Percentiles rank a stretch among this genome's conserved stretches.
Conservation (phyloP, 2,888 invertebrate species). For the Ophion slaviceki region DNA sequence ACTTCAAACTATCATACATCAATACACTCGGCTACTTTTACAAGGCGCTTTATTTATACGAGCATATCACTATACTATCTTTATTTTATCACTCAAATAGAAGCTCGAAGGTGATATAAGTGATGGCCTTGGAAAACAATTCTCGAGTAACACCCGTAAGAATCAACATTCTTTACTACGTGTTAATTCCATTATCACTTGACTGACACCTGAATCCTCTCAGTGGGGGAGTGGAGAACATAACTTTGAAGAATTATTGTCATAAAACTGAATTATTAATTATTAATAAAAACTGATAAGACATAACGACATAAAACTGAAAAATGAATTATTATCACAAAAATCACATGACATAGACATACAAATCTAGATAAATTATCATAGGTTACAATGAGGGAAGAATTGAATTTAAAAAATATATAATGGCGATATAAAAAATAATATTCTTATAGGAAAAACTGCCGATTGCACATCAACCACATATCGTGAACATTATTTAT, state of each 20-base stretch:
- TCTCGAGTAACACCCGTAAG: constrained; percentile 6
- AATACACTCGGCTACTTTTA: not conserved
- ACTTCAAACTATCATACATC: not conserved
- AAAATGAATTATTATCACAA: too few species aligned
- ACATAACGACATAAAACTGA: too few species aligned
- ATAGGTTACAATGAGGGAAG: not conserved
- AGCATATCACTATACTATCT: not conserved
- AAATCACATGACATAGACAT: not conserved
- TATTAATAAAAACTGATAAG: too few species aligned
- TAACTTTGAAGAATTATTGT: too few species aligned
- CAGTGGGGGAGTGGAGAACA: too few species aligned
- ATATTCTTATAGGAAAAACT: not conserved
- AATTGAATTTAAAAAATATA: not conserved
- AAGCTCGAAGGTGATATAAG: not conserved
- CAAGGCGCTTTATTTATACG: not conserved
- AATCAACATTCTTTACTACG: not conserved
- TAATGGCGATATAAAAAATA: not conserved
- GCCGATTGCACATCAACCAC: not conserved
- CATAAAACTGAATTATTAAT: too few species aligned
- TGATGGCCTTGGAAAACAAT: constrained; percentile 17
- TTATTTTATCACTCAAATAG: not conserved
- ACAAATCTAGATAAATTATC: not conserved
- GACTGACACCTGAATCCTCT: not conserved
- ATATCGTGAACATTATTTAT: not conserved
- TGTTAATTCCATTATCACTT: not conserved